Evolutionary conservation across 2,797 vertebrate species (phyloP), one percentile per base, ranked within the genome.

Genomic region (Tympanoctomys barrerae): DNA sequence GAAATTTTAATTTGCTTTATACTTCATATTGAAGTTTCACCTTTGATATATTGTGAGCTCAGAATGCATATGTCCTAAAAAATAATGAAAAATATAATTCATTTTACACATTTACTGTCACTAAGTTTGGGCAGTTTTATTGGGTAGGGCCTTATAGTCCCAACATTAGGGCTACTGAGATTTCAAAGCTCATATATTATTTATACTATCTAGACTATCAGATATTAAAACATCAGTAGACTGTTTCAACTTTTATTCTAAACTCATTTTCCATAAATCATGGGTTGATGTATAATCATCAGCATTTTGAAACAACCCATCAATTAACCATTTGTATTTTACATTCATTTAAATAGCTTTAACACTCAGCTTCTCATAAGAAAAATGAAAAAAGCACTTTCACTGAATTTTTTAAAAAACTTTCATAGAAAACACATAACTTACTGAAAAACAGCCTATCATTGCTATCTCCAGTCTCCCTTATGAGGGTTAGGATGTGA

Each of bases 1-100:
- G 64, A 64, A 84, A 68, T 70, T 87, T 42, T 75, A 39, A 13
- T 84, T 91, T 94, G 85, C n/a, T 94, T 94, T 52, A 24, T 49
- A 78, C 13, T 71, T 10, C 91, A 93, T 78, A 82, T 39, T 80
- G 9, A 92, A 85, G 26, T 89, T 97, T 94, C 87, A 79, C 8
- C 26, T 92, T 61, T 6, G 49, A 59, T 36, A 1, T 91, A 93
- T 94, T 87, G 31, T 92, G 28, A 86, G 2, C 64, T 94, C 16
- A 90, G 11, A 94, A 87, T 81, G 19, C 10, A 87, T 87, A 92
- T 78, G 80, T 7, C 10, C 31, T 33, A n/a, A 87, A 59, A 90
- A 59, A 18, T 49, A 49, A 42, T 78, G 21, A 49, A 87, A 85
- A 64, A 28, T 52, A 46, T 52, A 71, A 91, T 83, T 73, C 11